phyloP scores from a whole-genome alignment of 2,113 vertebrate species.

The Struthidea cinerea region DNA sequence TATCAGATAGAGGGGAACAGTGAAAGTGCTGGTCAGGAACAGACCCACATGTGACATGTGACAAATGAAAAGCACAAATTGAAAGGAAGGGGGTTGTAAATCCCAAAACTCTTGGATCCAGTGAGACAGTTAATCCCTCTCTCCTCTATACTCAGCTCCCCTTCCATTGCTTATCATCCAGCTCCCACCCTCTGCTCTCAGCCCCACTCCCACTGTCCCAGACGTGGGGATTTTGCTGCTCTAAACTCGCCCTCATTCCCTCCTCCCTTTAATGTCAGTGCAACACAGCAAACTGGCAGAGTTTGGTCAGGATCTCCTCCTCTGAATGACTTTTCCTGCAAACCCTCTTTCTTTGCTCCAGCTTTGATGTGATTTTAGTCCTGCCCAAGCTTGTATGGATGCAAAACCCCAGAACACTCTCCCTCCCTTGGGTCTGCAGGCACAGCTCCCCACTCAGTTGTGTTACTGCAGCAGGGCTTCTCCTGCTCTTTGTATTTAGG shows the following conservation, averaged over 20 bases:
- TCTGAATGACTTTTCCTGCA: background rate
- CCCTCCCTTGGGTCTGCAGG: background rate
- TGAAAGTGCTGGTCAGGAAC: background rate
- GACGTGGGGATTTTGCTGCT: fast-evolving
- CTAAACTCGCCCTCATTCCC: fast-evolving
- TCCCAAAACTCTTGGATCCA: background rate
- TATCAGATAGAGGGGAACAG: background rate
- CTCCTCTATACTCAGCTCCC: background rate
- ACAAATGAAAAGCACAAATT: background rate
- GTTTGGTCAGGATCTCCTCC: background rate
- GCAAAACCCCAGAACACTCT: background rate
- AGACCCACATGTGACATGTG: fast-evolving
- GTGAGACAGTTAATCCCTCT: fast-evolving
- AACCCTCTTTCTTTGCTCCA: background rate
- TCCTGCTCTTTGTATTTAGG: background rate
- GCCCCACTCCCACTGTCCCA: background rate
- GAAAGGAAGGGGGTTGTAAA: background rate
- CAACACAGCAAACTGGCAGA: background rate
- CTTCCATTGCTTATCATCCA: background rate
- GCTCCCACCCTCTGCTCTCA: background rate
- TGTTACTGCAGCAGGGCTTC: background rate
- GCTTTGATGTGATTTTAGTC: background rate
- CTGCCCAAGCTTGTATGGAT: background rate
- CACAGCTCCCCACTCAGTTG: background rate
- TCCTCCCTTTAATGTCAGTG: fast-evolving